Base-by-base conservation (phyloP, 2,888 invertebrate genomes). In the Gerris lacustris region DNA sequence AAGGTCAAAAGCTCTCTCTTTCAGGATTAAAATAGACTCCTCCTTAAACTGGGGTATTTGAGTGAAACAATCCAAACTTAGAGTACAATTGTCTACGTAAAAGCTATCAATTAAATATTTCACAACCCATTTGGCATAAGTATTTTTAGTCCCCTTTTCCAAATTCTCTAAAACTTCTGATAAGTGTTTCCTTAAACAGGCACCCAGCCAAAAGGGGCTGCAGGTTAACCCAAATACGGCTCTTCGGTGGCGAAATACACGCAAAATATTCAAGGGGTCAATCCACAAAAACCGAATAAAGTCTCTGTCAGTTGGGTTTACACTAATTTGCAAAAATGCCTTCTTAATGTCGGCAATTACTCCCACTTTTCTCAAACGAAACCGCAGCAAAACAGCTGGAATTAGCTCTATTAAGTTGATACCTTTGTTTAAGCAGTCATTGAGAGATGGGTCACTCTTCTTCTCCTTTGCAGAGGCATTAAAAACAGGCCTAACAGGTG, bases 371-470 rank as follows among this genome's bases (percentile, higher is more conserved):
- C 55, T 66, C n/a, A 45, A 18, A 71, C 71, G n/a, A 71, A 71
- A 71, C n/a, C 63, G 18, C 6, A 45, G 11, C n/a, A 72, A 47
- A 44, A 71, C n/a, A 31, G n/a, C 15, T 11, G 70, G 70, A 15
- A 72, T 72, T n/a, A 45, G 11, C n/a, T 72, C 76, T 5, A 76
- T 66, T 31, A 74, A 44, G 74, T 64, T 64, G 17, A 31, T 64
- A 9, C 64, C 64, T 64, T 64, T 64, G 17, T 64, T 18, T 18
- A 64, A 31, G 17, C 64, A 64, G 9, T 9, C 7, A 17, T 64
- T 64, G 9, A 64, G 64, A 64, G 18, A n/a, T 9, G 31, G 18
- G 6, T 9, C 44, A 18, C 31, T n/a, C 18, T 18, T 18, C 17
- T 31, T 64, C 11, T n/a, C 11, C 17, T 31, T 64, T n/a, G 64